Evolutionary conservation across 2,113 vertebrate genomes (phyloP), one percentile per base, ranked within the genome.

Genomic region (Brachyhypopomus gauderio): DNA sequence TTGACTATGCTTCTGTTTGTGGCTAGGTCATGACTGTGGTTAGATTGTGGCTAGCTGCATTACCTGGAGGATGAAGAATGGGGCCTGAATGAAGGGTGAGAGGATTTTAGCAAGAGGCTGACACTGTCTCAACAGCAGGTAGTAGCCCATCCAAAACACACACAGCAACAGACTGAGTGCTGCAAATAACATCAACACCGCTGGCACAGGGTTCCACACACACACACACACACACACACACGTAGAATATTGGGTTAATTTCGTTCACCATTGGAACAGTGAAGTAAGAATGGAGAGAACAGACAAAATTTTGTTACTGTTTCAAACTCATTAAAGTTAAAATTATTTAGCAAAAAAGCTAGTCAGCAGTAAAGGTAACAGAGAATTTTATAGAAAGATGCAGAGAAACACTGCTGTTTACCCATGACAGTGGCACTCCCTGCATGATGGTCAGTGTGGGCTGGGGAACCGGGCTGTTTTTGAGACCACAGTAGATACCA

Each of bases 41-140:
- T 27, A 72, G 48, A 55, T 62, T 23, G 2, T 22, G 19, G 34
- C 9, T 25, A 34, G 5, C 3, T 48, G 17, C 52, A 9, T 85
- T 89, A 98, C 96, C 96, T 97, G 96, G 25, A 94, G 67, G 1
- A 80, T 25, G 20, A 96, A 87, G 73, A 96, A 98, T 64, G 93
- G 0, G 2, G 94, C 92, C 85, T 94, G 94, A 0, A 95, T 77
- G 90, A 90, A 88, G 0, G 94, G 93, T 71, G 93, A 93, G 41
- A 95, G 0, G 0, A 95, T 75, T 4, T 91, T 86, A 0, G 91
- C 67, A 0, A 69, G 73, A 0, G 91, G 90, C 60, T 91, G 93
- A 85, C 96, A 97, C 0, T 89, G 83, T 52, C 56, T 72, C 83
- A 92, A 88, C 25, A 88, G 87, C 1, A 93, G 0, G 6, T 88